These are phyloP conservation scores for Spisula solida DNA, from an alignment of 2,888 invertebrate species.

Conservation along the genomic window DNA sequence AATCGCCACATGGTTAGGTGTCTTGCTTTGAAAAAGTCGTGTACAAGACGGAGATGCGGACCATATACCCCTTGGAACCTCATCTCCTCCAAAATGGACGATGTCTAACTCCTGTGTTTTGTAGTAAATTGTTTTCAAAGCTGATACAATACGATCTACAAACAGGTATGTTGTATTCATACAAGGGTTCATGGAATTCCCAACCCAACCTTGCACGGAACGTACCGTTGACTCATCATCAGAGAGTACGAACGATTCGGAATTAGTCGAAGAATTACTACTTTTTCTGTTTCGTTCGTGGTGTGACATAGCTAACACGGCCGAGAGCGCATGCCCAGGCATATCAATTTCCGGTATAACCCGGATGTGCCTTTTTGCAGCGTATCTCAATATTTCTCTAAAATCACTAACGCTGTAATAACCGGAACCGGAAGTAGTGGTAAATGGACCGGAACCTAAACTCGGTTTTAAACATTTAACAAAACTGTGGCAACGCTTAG, in stretches of 20 bases:
- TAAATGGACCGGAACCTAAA: slow-evolving; percentile 78
- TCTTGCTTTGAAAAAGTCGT: slow-evolving; percentile 20
- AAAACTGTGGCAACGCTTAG: slow-evolving; percentile 69
- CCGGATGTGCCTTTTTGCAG: slow-evolving; percentile 75
- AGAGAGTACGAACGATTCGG: slow-evolving; percentile 26
- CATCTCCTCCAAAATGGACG: slow-evolving; percentile 76
- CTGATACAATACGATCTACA: slow-evolving; percentile 57
- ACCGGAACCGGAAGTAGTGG: slow-evolving; percentile 72
- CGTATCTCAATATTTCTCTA: slow-evolving; percentile 76
- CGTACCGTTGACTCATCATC: slow-evolving; percentile 16
- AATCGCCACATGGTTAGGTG: slow-evolving; percentile 44
- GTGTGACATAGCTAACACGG: slow-evolving; percentile 50
- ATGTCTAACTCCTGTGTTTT: slow-evolving; percentile 68
- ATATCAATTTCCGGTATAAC: slow-evolving; percentile 85
- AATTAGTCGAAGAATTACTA: background rate
- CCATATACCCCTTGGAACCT: slow-evolving; percentile 75
- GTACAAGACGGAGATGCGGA: slow-evolving; percentile 70
- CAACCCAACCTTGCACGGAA: slow-evolving; percentile 75
- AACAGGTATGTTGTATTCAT: slow-evolving; percentile 73
- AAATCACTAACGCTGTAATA: slow-evolving; percentile 77
- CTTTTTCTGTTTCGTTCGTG: slow-evolving; percentile 22
- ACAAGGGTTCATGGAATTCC: slow-evolving; percentile 80
- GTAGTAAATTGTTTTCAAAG: slow-evolving; percentile 65
- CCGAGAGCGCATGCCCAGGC: slow-evolving; percentile 79
- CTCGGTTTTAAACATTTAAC: slow-evolving; percentile 75